phyloP scores from a whole-genome alignment of 2,797 vertebrate genomes.

The Bufotes viridis region DNA sequence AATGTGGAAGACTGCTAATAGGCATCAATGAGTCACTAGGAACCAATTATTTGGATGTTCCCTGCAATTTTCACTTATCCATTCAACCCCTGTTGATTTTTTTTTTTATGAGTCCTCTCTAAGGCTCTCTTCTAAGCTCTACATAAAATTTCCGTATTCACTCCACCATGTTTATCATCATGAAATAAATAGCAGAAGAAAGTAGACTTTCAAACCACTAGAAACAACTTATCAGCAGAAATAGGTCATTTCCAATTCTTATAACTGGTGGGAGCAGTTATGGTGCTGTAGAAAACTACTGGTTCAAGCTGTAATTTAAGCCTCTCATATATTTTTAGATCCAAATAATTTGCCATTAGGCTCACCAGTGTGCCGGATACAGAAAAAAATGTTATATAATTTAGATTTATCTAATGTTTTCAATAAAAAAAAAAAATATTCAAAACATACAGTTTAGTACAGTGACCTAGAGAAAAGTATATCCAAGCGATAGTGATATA shows the following conservation, averaged over 20 bases:
- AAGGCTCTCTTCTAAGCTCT: background rate
- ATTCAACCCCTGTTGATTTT: constrained; percentile 29
- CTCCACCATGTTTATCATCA: background rate
- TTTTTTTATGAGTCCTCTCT: constrained; percentile 57
- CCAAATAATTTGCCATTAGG: constrained; percentile 5
- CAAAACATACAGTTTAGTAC: background rate
- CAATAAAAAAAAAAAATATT: background rate
- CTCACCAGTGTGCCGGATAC: background rate
- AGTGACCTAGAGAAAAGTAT: background rate
- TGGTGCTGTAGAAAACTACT: constrained; percentile 54
- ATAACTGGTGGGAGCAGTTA: background rate
- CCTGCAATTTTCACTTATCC: constrained; percentile 45
- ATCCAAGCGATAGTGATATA: background rate
- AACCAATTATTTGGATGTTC: constrained; percentile 51
- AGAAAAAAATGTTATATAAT: background rate
- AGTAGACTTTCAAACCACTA: constrained; percentile 29
- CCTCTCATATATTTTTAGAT: background rate
- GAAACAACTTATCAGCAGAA: constrained; percentile 19
- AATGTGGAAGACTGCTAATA: constrained; percentile 63
- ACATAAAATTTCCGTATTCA: background rate
- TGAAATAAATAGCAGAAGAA: background rate
- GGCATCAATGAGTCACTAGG: constrained; percentile 66
- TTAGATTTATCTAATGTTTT: background rate
- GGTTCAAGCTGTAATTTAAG: background rate
- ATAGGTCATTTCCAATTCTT: background rate